A percentile compares a stretch with the other conserved stretches of the same genome.
Conservation (phyloP, 2,113 vertebrate genomes). For the Sisor rabdophorus region DNA sequence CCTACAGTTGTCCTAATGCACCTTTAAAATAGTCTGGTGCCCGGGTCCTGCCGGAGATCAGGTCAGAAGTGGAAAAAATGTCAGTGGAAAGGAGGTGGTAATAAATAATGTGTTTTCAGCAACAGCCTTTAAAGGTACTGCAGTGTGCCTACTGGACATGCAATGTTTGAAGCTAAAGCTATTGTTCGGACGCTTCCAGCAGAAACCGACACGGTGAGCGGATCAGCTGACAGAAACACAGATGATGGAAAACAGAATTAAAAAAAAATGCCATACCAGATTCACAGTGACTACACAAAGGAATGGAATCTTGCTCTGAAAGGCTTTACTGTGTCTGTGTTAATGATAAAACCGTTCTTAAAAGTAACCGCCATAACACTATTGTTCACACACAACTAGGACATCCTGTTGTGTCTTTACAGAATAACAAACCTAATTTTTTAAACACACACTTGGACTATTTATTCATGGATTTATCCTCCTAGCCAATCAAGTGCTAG, state of each 20-base stretch:
- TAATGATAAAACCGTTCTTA: conserved; percentile 50
- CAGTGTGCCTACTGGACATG: not conserved
- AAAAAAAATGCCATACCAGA: conserved; percentile 1
- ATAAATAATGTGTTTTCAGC: conserved; percentile 31
- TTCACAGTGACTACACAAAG: conserved; percentile 26
- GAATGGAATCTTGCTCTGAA: conserved; percentile 20
- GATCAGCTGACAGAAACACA: conserved; percentile 27
- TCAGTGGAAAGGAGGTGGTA: not conserved
- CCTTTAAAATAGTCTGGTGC: conserved; percentile 49
- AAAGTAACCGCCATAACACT: conserved; percentile 40
- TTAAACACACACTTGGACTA: not conserved
- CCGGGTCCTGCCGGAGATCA: conserved; percentile 40
- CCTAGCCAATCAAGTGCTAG: not conserved
- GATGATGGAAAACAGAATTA: conserved; percentile 27
- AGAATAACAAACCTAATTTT: not conserved
- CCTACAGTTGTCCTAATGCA: too few relatives aligned
- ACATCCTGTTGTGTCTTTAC: too few relatives aligned
- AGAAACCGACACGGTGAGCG: conserved; percentile 19
- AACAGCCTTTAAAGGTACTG: conserved; percentile 25
- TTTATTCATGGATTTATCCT: not conserved
- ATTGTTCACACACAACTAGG: not conserved
- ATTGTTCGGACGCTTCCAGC: conserved; percentile 18
- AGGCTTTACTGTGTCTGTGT: conserved; percentile 43
- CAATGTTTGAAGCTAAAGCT: conserved; percentile 21
- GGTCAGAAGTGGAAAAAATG: conserved; percentile 25